Base-by-base conservation (phyloP, 2,797 vertebrate species). In the Pygocentrus nattereri region DNA sequence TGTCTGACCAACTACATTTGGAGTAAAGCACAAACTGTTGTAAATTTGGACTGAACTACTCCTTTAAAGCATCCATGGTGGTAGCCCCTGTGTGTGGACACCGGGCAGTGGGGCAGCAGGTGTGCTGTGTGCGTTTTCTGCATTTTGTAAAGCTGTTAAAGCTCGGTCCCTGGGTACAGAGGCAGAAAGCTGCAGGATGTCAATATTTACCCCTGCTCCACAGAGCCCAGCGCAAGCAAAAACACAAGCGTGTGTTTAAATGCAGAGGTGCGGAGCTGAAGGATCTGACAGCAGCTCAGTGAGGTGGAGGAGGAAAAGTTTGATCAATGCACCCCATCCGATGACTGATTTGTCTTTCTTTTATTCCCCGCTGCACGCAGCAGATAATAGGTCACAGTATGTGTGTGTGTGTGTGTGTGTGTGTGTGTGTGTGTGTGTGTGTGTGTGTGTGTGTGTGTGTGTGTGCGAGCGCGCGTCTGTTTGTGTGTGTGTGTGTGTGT, bases 191-290 rank as follows among this genome's bases (percentile, higher is more conserved):
- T 30, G 68, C 67, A 74, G 82, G 71, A 86, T 75, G 85, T 79
- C 78, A 86, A 83, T 83, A 83, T 86, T 83, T 86, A 76, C 78
- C 21, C 50, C 64, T 65, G 25, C 73, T 82, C 73, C 70, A 41
- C 70, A 67, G 25, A 19, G 62, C 10, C 50, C 7, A 34, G 50
- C 18, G 56, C 75, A 64, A 30, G 77, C 49, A 30, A 59, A 68
- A 74, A 59, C 34, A 41, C 11, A 0, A 23, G 62, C 49, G 27
- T 16, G 69, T 80, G 78, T 62, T 62, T 30, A 52, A 65, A 80
- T 74, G 70, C 18, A 34, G n/a, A 80, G 70, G 78, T 80, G 78
- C 62, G 3, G 59, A 80, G 52, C 59, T 54, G 70, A 23, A 19
- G 31, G 16, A 64, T 38, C 71, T 70, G 71, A 69, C 64, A 68